Evolutionary conservation across 2,797 vertebrate genomes (phyloP).

Genomic region (Kryptolebias ocellatus): DNA sequence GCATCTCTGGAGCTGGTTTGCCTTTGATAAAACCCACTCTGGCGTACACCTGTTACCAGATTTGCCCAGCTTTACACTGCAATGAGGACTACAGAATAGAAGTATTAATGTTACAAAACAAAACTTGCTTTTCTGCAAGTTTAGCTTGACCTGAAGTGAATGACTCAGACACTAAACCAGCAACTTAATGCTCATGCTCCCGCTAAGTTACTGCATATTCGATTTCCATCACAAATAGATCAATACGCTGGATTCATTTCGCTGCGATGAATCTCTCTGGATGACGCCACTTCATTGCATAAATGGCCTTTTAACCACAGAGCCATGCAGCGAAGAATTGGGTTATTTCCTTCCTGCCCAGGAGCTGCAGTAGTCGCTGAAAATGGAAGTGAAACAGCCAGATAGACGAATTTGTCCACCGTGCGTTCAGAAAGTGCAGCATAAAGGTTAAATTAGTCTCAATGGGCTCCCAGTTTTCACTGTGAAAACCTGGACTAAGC

Average conservation of each 20-base stretch:
- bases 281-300: neutral
- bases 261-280: no score
- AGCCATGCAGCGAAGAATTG: neutral
- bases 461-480: neutral
- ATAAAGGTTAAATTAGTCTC: constrained; percentile 21
- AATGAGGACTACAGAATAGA: neutral
- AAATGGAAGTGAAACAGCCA: constrained; percentile 74
- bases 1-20: constrained; percentile 17
- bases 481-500: neutral
- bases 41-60: constrained; percentile 2
- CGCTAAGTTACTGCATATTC: neutral
- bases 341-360: constrained; percentile 29
- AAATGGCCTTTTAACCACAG: neutral
- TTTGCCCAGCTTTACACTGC: neutral
- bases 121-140: neutral
- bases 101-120: neutral
- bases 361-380: constrained; percentile 31
- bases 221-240: no score
- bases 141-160: neutral
- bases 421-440: constrained; percentile 34
- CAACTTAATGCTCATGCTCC: no score
- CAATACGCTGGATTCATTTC: no score
- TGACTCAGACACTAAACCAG: neutral
- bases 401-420: constrained; percentile 38
- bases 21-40: constrained; percentile 12